These are phyloP conservation scores for Drosophila testacea DNA, from an alignment of 2,888 invertebrate species.

Conservation along the genomic window DNA sequence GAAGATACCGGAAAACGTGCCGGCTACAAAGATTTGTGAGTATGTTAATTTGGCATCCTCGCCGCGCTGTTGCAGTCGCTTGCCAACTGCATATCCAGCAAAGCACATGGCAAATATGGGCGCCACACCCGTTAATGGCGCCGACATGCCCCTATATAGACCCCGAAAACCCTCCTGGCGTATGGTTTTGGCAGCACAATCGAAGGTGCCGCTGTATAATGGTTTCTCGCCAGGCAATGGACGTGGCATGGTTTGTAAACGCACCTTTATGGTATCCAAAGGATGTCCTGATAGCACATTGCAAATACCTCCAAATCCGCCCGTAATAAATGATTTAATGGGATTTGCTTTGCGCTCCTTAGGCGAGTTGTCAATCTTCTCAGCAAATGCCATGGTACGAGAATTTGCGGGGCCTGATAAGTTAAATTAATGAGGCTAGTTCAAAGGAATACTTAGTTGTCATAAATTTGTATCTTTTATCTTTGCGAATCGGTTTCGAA, in stretches of 20 bases:
- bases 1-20: constrained; percentile 98
- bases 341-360: constrained; percentile 88
- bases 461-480: neutral
- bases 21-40: constrained; percentile 94
- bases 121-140: constrained; percentile 98
- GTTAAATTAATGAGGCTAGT: too few relatives aligned
- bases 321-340: constrained; percentile 96
- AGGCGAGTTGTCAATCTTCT: constrained; percentile 43
- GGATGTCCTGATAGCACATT: constrained; percentile 98
- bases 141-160: constrained; percentile 95
- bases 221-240: constrained; percentile 91
- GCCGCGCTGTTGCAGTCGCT: constrained; percentile 90
- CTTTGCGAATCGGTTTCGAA: constrained; percentile 12
- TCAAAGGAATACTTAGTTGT: too few relatives aligned
- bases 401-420: constrained; percentile 15
- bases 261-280: constrained; percentile 96
- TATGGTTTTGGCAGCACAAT: constrained; percentile 96
- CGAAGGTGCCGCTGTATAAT: constrained; percentile 94
- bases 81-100: constrained; percentile 97
- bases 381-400: constrained; percentile 39
- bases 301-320: constrained; percentile 98
- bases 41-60: constrained; percentile 89
- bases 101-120: constrained; percentile 99
- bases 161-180: constrained; percentile 93
- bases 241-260: constrained; percentile 97